Evolutionary conservation across 2,797 vertebrate species (phyloP).

Genomic region (Chelon auratus): DNA sequence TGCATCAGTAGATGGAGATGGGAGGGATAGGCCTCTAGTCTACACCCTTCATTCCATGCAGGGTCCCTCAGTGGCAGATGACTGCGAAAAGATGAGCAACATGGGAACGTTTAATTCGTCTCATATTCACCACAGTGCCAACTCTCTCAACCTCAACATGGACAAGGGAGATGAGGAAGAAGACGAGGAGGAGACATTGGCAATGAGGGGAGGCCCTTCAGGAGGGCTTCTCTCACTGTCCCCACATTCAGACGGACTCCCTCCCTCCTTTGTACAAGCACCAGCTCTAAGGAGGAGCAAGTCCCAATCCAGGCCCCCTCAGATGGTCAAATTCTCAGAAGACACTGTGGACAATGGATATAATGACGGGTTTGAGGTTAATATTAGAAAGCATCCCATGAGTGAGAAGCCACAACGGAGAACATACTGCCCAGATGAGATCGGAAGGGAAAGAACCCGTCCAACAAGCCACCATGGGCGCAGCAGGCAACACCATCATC

Average conservation of each 20-base stretch:
- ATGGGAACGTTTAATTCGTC: conserved; percentile 98
- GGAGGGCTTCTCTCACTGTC: conserved; percentile 59
- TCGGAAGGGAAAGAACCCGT: conserved; percentile 80
- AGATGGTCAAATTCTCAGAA: conserved; percentile 94
- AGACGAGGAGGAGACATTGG: conserved; percentile 51
- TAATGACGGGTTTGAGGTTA: conserved; percentile 82
- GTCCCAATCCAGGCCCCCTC: conserved; percentile 92
- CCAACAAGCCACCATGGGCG: conserved; percentile 82
- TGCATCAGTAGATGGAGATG: conserved; percentile 91
- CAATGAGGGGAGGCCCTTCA: conserved; percentile 61
- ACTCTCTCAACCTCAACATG: conserved; percentile 90
- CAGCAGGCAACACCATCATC: conserved; percentile 82
- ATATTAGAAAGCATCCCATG: conserved; percentile 90
- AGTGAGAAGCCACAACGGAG: conserved; percentile 92
- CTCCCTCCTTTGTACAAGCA: conserved; percentile 85
- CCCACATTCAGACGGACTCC: conserved; percentile 74
- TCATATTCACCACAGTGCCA: conserved; percentile 91
- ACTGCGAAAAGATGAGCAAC: conserved; percentile 96
- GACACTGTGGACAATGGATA: conserved; percentile 94
- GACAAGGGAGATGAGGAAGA: conserved; percentile 76
- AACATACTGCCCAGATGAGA: conserved; percentile 88
- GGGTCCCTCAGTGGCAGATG: conserved; percentile 81
- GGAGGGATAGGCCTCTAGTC: conserved; percentile 85
- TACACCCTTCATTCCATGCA: conserved; percentile 88
- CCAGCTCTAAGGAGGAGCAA: conserved; percentile 92